phyloP scores from a whole-genome alignment of 2,113 vertebrate species.

The Tonatia bakeri region DNA sequence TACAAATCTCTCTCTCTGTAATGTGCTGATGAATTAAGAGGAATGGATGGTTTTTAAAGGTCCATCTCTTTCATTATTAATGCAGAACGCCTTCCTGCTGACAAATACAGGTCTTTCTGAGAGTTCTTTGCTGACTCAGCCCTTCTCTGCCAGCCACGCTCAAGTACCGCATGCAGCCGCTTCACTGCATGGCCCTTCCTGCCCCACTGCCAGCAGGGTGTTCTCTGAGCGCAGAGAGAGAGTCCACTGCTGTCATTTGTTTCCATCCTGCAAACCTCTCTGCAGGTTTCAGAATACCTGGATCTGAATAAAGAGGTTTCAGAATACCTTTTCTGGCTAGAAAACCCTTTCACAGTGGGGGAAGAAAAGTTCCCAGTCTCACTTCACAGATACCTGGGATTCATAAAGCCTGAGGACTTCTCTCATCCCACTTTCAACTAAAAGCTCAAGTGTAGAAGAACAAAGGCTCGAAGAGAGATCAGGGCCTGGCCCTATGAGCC shows the following conservation, averaged over 20 bases:
- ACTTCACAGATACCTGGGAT: slow-evolving; percentile 15
- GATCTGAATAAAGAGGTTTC: neutral
- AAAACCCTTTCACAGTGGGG: neutral
- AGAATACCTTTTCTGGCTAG: neutral
- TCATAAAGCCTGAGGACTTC: neutral
- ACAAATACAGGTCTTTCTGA: neutral
- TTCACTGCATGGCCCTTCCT: fast-evolving
- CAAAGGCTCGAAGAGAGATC: neutral
- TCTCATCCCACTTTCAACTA: neutral
- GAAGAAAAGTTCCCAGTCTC: neutral
- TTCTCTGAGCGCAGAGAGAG: neutral
- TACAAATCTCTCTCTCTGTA: neutral
- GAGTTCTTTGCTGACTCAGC: neutral
- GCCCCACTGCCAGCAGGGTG: neutral
- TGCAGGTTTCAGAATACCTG: neutral
- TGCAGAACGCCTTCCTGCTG: neutral
- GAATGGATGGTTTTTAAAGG: neutral
- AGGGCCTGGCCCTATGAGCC: neutral
- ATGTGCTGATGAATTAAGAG: neutral
- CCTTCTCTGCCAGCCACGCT: neutral
- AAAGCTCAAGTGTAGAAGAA: neutral
- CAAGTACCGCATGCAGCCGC: neutral
- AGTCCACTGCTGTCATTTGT: neutral
- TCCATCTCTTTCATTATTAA: neutral
- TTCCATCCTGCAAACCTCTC: slow-evolving; percentile 34